phyloP scores from a whole-genome alignment of 2,113 vertebrate genomes.

The Gasterosteus nipponicus region DNA sequence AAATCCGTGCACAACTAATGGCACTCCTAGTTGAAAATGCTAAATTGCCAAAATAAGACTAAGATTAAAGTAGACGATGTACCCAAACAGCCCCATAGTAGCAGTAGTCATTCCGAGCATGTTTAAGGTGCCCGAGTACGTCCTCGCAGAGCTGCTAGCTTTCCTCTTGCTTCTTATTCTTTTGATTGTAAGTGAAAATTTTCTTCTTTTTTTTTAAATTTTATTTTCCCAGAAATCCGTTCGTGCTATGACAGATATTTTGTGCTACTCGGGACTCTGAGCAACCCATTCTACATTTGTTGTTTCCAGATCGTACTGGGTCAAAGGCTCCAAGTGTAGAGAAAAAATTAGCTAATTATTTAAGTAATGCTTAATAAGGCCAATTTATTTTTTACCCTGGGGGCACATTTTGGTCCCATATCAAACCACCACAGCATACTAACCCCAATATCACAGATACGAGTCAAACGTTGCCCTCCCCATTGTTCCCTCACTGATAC shows the following conservation, averaged over 20 bases:
- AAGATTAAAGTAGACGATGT: too few species aligned
- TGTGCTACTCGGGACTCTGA: not conserved
- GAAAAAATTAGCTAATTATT: not conserved
- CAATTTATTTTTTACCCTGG: not conserved
- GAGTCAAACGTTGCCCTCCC: constrained; percentile 34
- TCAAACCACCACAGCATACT: not conserved
- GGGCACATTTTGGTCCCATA: constrained; percentile 4
- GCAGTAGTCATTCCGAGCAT: too few species aligned
- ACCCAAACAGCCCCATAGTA: not conserved
- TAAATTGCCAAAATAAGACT: constrained; percentile 1
- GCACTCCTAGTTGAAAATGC: not conserved
- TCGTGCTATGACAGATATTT: not conserved
- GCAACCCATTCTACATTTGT: not conserved
- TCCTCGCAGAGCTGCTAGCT: not conserved
- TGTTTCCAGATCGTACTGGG: not conserved
- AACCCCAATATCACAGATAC: constrained; percentile 27
- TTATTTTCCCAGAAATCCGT: not conserved
- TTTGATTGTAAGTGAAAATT: not conserved
- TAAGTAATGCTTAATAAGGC: not conserved
- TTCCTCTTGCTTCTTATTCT: not conserved
- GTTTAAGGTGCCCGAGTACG: not conserved
- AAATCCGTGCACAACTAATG: not conserved
- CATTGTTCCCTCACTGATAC: constrained; percentile 56
- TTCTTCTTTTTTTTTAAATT: too few species aligned
- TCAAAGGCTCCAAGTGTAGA: not conserved